Base-by-base conservation (phyloP, 35 echinoderm and acorn worm species). In the Ptychodera flava region DNA sequence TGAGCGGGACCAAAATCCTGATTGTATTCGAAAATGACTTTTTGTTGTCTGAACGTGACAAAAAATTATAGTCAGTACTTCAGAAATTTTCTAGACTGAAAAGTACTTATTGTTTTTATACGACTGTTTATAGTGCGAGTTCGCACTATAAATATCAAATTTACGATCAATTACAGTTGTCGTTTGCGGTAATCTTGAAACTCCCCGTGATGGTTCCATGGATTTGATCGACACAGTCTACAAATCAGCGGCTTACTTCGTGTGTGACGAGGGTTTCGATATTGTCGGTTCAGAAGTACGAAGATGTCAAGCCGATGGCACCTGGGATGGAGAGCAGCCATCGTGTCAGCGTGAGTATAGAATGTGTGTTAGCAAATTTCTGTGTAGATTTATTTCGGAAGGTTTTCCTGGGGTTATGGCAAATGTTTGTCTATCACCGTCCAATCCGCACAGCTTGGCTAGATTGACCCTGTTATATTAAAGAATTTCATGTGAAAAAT, bases 231-330 rank as follows among this genome's bases (percentile, higher is more conserved):
- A 22, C 45, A 6, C 22, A 64, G 22, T 12, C 45, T 64, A 64
- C 45, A 6, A 12, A 22, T 64, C 45, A 22, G 22, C 22, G 6
- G 45, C 37, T 29, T 32, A 30, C 32, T 86, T 86, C n/a, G 78
- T 33, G 30, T 88, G 87, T 36, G 38, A 36, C 78, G 81, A 37
- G 31, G 87, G 87, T 28, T 88, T 75, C 37, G 52, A 30, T 29
- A 32, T 81, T 34, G 2, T 32, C 27, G 87, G 87, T 30, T 15
- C 34, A 15, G 31, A 36, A 10, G 37, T 37, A 30, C 79, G 87
- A 34, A 33, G 77, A 38, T 88, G 87, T 38, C 77, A 79, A 82
- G 80, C 36, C 32, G 87, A 88, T 82, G 87, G 87, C 28, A 81
- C 77, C 10, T 88, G 87, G 87, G 81, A 34, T 1, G 87, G 87